Evolutionary conservation across 2,888 invertebrate genomes (phyloP).

Genomic region (Emmelina monodactyla): DNA sequence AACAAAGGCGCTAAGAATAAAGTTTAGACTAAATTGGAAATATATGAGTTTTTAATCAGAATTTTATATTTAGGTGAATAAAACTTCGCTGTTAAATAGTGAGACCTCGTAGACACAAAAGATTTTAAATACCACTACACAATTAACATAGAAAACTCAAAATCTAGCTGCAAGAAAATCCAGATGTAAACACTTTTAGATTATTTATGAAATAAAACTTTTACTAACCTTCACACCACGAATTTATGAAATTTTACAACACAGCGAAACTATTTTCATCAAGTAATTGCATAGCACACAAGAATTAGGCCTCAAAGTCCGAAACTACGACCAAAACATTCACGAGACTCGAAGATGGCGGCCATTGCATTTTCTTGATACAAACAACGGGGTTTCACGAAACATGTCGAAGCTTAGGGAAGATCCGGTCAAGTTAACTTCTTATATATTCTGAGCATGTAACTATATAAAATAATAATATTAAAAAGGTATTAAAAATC

Average conservation of each 20-base stretch:
- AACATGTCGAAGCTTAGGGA: constrained; percentile 43
- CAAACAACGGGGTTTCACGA: constrained; percentile 69
- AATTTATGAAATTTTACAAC: constrained; percentile 40
- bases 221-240: constrained; percentile 45
- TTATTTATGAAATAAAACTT: constrained; percentile 35
- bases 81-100: not conserved
- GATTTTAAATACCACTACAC: not conserved
- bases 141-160: constrained; percentile 51
- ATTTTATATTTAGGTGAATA: not conserved
- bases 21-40: not conserved
- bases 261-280: constrained; percentile 48
- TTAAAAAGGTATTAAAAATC: too few relatives aligned
- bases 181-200: constrained; percentile 79
- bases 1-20: constrained; percentile 24
- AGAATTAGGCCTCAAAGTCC: constrained; percentile 51
- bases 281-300: constrained; percentile 56
- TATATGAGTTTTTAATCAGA: not conserved
- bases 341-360: constrained; percentile 86
- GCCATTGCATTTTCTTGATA: constrained; percentile 84
- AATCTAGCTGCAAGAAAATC: constrained; percentile 66
- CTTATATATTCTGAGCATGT: too few relatives aligned
- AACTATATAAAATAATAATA: too few relatives aligned
- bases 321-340: constrained; percentile 75
- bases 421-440: constrained; percentile 47
- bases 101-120: not conserved